These are phyloP conservation scores for Pseudomyrmex concolor DNA, from an alignment of 1,140 invertebrate genomes.

Conservation along the genomic window DNA sequence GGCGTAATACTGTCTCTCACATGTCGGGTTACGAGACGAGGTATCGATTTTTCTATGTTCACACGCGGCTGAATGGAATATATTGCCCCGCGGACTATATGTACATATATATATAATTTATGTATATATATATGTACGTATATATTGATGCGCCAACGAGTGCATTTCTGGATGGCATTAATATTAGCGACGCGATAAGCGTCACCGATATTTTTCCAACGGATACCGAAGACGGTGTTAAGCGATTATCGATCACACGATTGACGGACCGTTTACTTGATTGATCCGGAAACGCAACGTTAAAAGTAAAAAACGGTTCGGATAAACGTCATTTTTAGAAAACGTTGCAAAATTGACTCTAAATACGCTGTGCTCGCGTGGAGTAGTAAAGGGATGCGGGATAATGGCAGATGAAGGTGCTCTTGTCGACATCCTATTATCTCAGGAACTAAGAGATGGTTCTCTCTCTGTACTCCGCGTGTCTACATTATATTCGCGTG, in stretches of 20 bases:
- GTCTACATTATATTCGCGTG: slow-evolving; percentile 6
- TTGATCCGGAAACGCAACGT: not conserved
- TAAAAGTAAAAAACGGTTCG: not conserved
- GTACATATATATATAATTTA: not conserved
- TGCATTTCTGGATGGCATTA: slow-evolving; percentile 46
- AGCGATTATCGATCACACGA: slow-evolving; percentile 1
- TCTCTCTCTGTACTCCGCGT: slow-evolving; percentile 4
- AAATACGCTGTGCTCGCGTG: slow-evolving; percentile 5
- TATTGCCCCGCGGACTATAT: slow-evolving; percentile 31
- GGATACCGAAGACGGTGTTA: slow-evolving; percentile 9
- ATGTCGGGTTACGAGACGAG: slow-evolving; percentile 28
- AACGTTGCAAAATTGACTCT: slow-evolving; percentile 35
- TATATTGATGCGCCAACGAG: slow-evolving; percentile 7
- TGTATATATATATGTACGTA: too few species aligned
- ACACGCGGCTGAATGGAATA: slow-evolving; percentile 67
- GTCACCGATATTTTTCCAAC: slow-evolving; percentile 40
- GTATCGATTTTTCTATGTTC: slow-evolving; percentile 58
- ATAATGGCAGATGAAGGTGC: slow-evolving; percentile 13
- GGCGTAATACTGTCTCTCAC: slow-evolving; percentile 64
- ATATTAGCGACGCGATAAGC: slow-evolving; percentile 36
- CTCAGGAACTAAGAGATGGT: slow-evolving; percentile 40
- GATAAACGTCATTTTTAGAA: slow-evolving; percentile 1
- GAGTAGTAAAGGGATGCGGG: not conserved
- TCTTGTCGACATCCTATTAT: slow-evolving; percentile 33
- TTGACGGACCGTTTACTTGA: slow-evolving; percentile 6